A percentile compares a stretch with the other conserved stretches of the same genome.
phyloP scores from a whole-genome alignment of 2,888 invertebrate genomes.

The Xylocampa areola region DNA sequence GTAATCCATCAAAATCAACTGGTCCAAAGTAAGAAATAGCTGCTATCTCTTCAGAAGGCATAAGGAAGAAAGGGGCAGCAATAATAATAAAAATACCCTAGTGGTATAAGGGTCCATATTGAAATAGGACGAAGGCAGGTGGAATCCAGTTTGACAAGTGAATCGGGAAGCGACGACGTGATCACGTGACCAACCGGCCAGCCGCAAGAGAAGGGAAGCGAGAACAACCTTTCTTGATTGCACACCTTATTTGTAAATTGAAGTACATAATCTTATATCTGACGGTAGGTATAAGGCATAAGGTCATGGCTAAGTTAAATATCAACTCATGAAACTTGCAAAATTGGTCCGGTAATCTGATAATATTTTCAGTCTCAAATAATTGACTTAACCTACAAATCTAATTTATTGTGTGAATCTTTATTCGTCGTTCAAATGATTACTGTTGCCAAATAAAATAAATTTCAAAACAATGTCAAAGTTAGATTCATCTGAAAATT shows the following conservation, averaged over 20 bases:
- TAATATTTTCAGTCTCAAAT: too few species aligned
- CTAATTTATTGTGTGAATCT: too few species aligned
- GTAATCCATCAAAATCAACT: slow-evolving; percentile 21
- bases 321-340: slow-evolving; percentile 12
- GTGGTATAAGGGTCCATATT: slow-evolving; percentile 27
- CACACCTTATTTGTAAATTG: slow-evolving; percentile 35
- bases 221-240: slow-evolving; percentile 26
- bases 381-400: too few species aligned
- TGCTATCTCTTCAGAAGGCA: slow-evolving; percentile 13
- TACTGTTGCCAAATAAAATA: neutral
- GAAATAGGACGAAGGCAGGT: slow-evolving; percentile 37
- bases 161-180: slow-evolving; percentile 51
- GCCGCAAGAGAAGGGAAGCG: slow-evolving; percentile 24
- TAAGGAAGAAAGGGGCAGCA: slow-evolving; percentile 26
- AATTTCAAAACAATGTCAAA: neutral
- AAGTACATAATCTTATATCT: slow-evolving; percentile 20
- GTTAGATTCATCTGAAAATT: neutral
- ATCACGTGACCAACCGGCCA: slow-evolving; percentile 13
- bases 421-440: too few species aligned
- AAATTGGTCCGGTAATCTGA: neutral
- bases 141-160: slow-evolving; percentile 64
- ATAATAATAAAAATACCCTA: slow-evolving; percentile 19
- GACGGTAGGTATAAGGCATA: slow-evolving; percentile 20
- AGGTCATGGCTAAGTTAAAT: slow-evolving; percentile 46
- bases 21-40: neutral